Conservation (phyloP, 1,140 invertebrate species). For the Paramacrobiotus metropolitanus region DNA sequence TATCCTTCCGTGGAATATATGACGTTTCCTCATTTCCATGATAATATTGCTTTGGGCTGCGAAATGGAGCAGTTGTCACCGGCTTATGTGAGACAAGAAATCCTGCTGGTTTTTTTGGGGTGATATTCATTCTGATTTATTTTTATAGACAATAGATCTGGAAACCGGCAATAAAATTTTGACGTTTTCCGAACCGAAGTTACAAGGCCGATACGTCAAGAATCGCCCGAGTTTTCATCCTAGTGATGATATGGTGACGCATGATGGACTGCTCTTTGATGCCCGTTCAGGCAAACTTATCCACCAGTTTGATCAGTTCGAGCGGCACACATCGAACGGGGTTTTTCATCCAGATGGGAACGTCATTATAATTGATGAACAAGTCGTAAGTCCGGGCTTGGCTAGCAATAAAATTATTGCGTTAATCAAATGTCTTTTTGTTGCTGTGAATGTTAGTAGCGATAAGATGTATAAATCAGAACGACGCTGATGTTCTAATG, state of each 20-base stretch:
- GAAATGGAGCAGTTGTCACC: too few relatives aligned
- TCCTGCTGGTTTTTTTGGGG: too few relatives aligned
- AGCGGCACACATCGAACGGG: neutral
- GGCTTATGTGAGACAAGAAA: too few relatives aligned
- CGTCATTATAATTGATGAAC: neutral
- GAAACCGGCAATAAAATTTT: neutral
- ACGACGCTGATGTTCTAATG: too few relatives aligned
- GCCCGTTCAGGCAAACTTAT: neutral
- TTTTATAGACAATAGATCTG: neutral
- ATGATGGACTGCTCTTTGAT: slow-evolving; percentile 1
- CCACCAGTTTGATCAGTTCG: slow-evolving; percentile 1
- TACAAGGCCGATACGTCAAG: neutral
- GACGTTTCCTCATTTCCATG: too few relatives aligned
- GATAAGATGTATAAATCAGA: too few relatives aligned
- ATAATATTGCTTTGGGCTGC: too few relatives aligned
- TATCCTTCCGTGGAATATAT: too few relatives aligned
- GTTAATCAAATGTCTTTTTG: neutral
- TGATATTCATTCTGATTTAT: neutral
- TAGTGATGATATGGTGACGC: neutral
- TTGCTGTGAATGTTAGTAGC: too few relatives aligned
- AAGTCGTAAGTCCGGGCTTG: neutral
- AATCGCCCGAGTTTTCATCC: slow-evolving; percentile 1
- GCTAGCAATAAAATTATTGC: neutral
- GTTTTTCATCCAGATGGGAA: neutral
- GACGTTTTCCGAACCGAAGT: neutral